These are phyloP conservation scores for Puffinus mauretanicus DNA, from an alignment of 2,113 vertebrate species.

Conservation along the genomic window DNA sequence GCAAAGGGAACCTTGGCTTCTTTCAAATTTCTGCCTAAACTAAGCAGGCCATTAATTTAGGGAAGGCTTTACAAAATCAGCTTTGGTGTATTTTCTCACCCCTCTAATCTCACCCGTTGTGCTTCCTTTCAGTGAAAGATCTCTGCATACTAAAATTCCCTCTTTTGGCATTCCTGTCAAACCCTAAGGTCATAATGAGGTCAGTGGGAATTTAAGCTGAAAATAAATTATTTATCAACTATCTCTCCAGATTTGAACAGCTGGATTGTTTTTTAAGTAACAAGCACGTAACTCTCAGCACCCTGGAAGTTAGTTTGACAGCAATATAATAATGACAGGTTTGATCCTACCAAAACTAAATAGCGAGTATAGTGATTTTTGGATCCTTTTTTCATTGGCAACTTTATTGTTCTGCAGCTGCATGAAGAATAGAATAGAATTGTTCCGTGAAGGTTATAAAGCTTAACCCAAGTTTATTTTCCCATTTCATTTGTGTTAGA, in stretches of 20 bases:
- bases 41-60: background rate
- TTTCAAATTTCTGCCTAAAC: background rate
- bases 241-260: background rate
- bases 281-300: background rate
- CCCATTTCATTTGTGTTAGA: slow-evolving; percentile 31
- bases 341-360: background rate
- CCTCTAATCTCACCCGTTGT: background rate
- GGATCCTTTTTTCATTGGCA: background rate
- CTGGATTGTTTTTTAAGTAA: background rate
- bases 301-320: background rate
- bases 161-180: background rate
- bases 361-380: background rate
- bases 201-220: background rate
- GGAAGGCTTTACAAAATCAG: background rate
- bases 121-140: background rate
- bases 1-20: background rate
- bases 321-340: background rate
- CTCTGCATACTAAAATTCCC: background rate
- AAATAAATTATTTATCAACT: background rate
- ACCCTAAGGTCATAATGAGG: background rate
- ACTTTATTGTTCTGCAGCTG: background rate
- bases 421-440: background rate
- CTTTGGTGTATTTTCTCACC: background rate
- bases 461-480: slow-evolving; percentile 39
- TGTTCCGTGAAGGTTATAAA: background rate